phyloP scores from a whole-genome alignment of 2,113 vertebrate genomes.

The Stictonetta naevosa region DNA sequence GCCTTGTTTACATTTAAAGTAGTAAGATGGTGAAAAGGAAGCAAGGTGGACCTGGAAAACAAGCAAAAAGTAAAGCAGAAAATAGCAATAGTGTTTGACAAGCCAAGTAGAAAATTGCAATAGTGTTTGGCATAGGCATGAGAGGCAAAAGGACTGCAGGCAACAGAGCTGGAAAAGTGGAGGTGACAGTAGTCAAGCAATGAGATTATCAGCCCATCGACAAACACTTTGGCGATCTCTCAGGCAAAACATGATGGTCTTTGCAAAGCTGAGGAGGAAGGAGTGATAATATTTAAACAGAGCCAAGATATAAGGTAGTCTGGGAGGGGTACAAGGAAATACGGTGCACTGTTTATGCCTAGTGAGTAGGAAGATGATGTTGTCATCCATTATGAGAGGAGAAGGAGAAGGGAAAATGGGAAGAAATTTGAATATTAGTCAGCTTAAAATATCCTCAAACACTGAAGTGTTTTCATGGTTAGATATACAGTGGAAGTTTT shows the following conservation, averaged over 20 bases:
- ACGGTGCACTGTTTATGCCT: neutral
- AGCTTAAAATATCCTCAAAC: neutral
- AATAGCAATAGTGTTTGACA: neutral
- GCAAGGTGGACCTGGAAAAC: neutral
- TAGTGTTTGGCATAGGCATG: neutral
- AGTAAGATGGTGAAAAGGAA: neutral
- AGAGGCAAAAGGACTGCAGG: neutral
- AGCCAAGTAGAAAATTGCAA: no score
- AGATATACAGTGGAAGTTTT: neutral
- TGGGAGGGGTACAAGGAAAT: neutral
- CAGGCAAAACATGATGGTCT: neutral
- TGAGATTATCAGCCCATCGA: neutral
- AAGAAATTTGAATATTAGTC: neutral
- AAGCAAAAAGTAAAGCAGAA: neutral
- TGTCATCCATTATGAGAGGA: neutral
- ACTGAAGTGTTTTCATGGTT: neutral
- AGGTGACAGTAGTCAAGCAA: neutral
- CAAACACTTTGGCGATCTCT: neutral
- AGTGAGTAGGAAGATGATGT: slow-evolving; percentile 18
- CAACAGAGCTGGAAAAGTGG: neutral
- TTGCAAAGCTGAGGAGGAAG: slow-evolving; percentile 1
- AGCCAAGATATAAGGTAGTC: neutral
- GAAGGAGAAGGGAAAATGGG: neutral
- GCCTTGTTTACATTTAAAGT: neutral
- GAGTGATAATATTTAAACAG: neutral